Percentiles rank a stretch among this genome's conserved stretches.
phyloP scores from a whole-genome alignment of 2,113 vertebrate species.

The Bubo bubo region DNA sequence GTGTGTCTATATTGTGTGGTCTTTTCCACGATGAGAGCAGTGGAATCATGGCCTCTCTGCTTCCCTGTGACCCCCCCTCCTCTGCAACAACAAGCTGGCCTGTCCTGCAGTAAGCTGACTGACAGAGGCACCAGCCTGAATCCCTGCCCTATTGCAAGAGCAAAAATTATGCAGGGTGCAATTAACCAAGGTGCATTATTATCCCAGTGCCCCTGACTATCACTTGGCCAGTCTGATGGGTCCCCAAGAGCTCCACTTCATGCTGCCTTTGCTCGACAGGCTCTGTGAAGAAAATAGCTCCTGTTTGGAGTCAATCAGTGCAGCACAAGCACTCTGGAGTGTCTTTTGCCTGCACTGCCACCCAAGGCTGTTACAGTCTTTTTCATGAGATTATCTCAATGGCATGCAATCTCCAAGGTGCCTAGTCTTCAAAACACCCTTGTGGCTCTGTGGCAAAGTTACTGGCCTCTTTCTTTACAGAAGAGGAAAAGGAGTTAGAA shows the following conservation, averaged over 20 bases:
- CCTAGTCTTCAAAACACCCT: background rate
- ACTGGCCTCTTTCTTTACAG: background rate
- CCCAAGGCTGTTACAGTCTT: background rate
- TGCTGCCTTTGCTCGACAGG: background rate
- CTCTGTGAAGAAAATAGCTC: background rate
- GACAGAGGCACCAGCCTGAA: background rate
- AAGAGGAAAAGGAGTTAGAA: background rate
- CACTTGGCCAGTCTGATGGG: background rate
- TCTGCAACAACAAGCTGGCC: background rate
- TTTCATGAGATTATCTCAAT: background rate
- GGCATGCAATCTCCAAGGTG: background rate
- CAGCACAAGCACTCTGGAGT: background rate
- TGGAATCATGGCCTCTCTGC: background rate
- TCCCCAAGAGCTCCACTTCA: background rate
- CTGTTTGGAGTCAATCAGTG: background rate
- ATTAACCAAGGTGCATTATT: accelerated
- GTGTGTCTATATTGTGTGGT: background rate
- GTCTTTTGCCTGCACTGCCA: background rate
- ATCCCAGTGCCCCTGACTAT: background rate
- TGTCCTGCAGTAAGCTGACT: background rate
- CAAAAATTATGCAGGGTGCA: background rate
- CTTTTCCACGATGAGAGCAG: background rate
- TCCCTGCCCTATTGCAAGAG: background rate
- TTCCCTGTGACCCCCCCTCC: background rate
- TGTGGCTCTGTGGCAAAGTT: background rate